These are phyloP conservation scores for Limonius californicus DNA, from an alignment of 1,140 invertebrate genomes.

Conservation along the genomic window DNA sequence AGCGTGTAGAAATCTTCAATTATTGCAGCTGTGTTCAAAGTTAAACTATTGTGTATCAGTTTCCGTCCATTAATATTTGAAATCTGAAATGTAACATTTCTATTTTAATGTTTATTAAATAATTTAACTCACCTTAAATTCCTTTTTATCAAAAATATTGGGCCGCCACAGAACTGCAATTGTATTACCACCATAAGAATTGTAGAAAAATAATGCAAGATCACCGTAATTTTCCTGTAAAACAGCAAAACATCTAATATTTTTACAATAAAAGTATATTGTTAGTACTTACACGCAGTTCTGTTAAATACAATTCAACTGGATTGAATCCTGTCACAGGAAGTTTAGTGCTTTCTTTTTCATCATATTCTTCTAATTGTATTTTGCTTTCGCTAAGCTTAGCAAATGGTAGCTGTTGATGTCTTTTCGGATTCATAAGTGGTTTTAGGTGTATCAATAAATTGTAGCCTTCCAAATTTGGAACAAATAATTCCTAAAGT, in stretches of 20 bases:
- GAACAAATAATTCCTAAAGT: constrained; percentile 52
- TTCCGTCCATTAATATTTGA: constrained; percentile 51
- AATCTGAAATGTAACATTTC: constrained; percentile 61
- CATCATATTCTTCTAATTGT: not conserved
- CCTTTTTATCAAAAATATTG: constrained; percentile 53
- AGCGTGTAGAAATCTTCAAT: constrained; percentile 70
- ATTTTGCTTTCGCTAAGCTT: too few relatives aligned
- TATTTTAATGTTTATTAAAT: constrained; percentile 21
- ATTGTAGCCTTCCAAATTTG: constrained; percentile 69
- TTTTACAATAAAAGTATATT: not conserved
- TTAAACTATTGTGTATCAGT: constrained; percentile 48
- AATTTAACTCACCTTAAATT: constrained; percentile 64
- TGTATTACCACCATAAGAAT: constrained; percentile 74
- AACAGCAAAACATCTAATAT: constrained; percentile 18
- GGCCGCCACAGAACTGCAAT: constrained; percentile 84
- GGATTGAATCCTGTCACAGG: constrained; percentile 78
- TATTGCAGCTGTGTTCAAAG: constrained; percentile 62
- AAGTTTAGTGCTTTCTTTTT: constrained; percentile 40
- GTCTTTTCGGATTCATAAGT: constrained; percentile 53
- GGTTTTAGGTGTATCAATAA: constrained; percentile 68
- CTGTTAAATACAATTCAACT: constrained; percentile 64
- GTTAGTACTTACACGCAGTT: constrained; percentile 63
- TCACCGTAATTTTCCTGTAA: constrained; percentile 70
- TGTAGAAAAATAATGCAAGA: constrained; percentile 84
- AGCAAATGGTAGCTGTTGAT: constrained; percentile 38